phyloP scores from a whole-genome alignment of 1,140 invertebrate genomes.

The Meloidogyne floridensis region DNA sequence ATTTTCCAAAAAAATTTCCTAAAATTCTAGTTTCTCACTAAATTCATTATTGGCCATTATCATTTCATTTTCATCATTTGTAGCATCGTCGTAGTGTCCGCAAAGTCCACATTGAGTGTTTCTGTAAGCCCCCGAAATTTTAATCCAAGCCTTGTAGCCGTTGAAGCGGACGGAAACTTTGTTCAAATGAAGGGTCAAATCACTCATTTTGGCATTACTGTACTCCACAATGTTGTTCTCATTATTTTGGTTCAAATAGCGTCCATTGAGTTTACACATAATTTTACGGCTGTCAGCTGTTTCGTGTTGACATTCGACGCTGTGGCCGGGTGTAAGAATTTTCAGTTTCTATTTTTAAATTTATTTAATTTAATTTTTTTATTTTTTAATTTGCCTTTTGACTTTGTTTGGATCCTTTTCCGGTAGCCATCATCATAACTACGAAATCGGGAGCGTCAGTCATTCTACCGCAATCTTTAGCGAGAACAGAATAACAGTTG shows the following conservation, averaged over 20 bases:
- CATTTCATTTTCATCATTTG: conserved; percentile 30
- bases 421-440: conserved; percentile 41
- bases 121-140: conserved; percentile 34
- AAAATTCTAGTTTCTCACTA: not conserved
- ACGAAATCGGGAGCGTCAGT: conserved; percentile 38
- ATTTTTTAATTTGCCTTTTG: conserved; percentile 1
- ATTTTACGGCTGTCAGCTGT: not conserved
- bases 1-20: no score
- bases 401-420: not conserved
- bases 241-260: not conserved
- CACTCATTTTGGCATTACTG: conserved; percentile 32
- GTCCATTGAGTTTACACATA: conserved; percentile 28
- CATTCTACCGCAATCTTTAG: conserved; percentile 39
- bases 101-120: conserved; percentile 46
- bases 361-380: not conserved
- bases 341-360: conserved; percentile 37
- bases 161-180: conserved; percentile 37
- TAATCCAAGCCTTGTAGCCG: conserved; percentile 35
- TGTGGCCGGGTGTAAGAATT: conserved; percentile 34
- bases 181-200: conserved; percentile 25
- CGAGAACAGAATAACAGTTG: conserved; percentile 42
- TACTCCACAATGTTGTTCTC: conserved; percentile 24
- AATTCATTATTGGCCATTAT: conserved; percentile 33
- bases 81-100: conserved; percentile 40
- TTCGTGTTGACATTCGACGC: conserved; percentile 36